Base-by-base conservation (phyloP, 2,888 invertebrate genomes). In the Argyresthia goedartella region DNA sequence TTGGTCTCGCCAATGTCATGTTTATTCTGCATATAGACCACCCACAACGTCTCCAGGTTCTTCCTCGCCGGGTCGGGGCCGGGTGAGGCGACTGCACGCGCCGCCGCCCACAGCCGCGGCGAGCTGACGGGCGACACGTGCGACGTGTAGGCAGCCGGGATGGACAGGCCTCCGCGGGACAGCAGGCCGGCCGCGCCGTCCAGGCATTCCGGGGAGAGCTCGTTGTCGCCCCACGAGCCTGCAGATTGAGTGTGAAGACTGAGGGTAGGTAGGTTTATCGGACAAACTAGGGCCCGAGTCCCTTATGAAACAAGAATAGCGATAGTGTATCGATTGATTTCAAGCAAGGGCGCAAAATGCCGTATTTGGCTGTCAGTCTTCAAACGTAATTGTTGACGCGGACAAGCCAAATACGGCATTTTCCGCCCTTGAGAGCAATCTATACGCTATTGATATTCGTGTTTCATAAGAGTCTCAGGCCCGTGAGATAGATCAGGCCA, bases 161-260 rank as follows among this genome's bases (percentile, higher is more conserved):
- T 98, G 64, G 95, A 96, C 58, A 98, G 92, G 15, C 98, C 98
- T 69, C 92, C 92, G 16, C 92, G 88, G 82, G 93, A 93, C 6
- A 98, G 81, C 59, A 97, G 92, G 42, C 92, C 90, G 62, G 96
- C 94, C 2, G 97, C 97, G 2, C 98, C 97, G 78, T 98, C 98
- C 50, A 99, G 88, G 76, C 98, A 99, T 78, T 99, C 99, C 0
- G 99, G 99, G 0, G 98, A 97, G 10, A 99, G 89, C 82, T 99
- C 99, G 74, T 99, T 99, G 75, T 99, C 99, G 15, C 98, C 98
- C 88, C 99, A 99, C 1, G 98, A 98, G 0, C 92, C 90, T 89
- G 39, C 10, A 8, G 39, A n/a, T 11, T 1, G 4, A 39, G 39
- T 9, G n/a, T 39, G 7, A 36, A 36, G 7, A 36, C 9, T 36